Evolutionary conservation across 2,797 vertebrate species (phyloP), one percentile per base, ranked within the genome.

Genomic region (Sparidentex hasta): DNA sequence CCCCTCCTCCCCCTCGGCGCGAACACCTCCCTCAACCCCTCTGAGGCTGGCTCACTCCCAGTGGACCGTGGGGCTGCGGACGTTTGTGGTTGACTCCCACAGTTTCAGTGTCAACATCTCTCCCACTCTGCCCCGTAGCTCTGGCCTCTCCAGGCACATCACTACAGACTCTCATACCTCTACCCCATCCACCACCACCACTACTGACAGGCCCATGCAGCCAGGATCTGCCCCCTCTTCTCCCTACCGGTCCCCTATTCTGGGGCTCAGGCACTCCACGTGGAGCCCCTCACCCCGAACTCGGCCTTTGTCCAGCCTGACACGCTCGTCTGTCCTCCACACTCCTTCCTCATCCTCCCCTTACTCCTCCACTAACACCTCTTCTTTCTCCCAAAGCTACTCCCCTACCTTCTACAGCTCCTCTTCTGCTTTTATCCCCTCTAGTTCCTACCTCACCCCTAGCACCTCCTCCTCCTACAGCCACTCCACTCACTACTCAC

Each of bases 41-140:
- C 71, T 90, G 70, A 92, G 86, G 63, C 61, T 80, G 47, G 76
- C 90, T 79, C 88, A 81, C 56, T 87, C 94, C 44, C 94, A 94
- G 56, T 96, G 95, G 94, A 91, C 92, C 11, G 57, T 94, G 58
- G 95, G 95, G 25, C 79, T 94, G 33, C 93, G 89, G 71, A 89
- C 94, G 2, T 92, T 94, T 54, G 77, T 92, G 57, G 89, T 94
- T 1, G 94, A 96, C 77, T 91, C 95, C 33, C 93, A 92, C 46
- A 90, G 88, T 77, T 90, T 93, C 71, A 85, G 72, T 48, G 66
- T 90, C 55, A 90, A 90, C 75, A 38, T 90, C 51, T 52, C 88
- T 44, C 83, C 92, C 0, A 14, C 78, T 18, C 57, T 54, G 11
- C 66, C 89, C 48, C 87, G 76, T 69, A 79, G 79, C 20, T 66